These are phyloP conservation scores for Cordilura impudica DNA, from an alignment of 2,888 invertebrate species.

Conservation along the genomic window DNA sequence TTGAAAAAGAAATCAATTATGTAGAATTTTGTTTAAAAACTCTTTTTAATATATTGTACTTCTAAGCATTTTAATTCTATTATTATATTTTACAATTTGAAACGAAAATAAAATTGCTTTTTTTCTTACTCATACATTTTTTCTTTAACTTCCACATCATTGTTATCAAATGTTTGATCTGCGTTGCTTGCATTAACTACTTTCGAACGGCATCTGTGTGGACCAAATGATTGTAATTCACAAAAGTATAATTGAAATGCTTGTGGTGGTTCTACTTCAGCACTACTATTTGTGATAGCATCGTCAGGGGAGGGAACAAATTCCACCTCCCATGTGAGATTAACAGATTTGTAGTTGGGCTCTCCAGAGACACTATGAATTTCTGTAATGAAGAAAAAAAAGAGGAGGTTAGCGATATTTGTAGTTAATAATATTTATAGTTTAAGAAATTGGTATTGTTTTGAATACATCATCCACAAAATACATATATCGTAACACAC, in stretches of 20 bases:
- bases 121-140: constrained; percentile 17
- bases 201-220: constrained; percentile 85
- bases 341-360: constrained; percentile 78
- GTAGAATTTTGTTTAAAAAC: too few relatives aligned
- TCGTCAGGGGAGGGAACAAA: constrained; percentile 67
- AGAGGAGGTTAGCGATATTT: not conserved
- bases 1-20: too few relatives aligned
- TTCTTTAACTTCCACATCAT: constrained; percentile 67
- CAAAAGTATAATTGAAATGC: constrained; percentile 87
- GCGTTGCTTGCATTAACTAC: constrained; percentile 70
- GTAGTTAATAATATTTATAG: not conserved
- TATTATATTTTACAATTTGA: not conserved
- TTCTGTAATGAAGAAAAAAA: constrained; percentile 68
- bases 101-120: constrained; percentile 38
- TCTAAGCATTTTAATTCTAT: too few relatives aligned
- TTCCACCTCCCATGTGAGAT: constrained; percentile 78
- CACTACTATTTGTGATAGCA: constrained; percentile 70
- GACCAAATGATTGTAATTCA: constrained; percentile 88
- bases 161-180: constrained; percentile 60
- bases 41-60: too few relatives aligned
- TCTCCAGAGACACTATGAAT: constrained; percentile 77
- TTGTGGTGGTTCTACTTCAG: constrained; percentile 78
- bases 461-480: too few relatives aligned
- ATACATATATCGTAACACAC: too few relatives aligned
- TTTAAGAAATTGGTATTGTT: too few relatives aligned